Base-by-base conservation (phyloP, 2,113 vertebrate genomes). In the Pipa parva region DNA sequence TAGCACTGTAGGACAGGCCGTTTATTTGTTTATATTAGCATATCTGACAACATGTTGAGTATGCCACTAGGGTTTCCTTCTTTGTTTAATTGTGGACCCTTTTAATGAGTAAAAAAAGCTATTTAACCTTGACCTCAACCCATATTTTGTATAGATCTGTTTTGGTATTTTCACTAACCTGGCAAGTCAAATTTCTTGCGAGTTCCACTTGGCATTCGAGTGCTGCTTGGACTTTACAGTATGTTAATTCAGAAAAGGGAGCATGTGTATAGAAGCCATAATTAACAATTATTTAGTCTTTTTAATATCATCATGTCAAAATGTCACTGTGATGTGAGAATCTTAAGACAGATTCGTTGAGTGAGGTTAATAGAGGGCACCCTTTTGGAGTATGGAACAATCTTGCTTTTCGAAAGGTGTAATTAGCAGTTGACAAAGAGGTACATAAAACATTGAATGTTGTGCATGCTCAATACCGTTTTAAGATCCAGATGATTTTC, bases 241-340 rank as follows among this genome's bases (percentile, higher is more conserved):
- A 42, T 42, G 39, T 42, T 15, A 42, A 42, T 42, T 13, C 39
- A 42, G 15, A 11, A 42, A n/a, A 42, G 1, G 5, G 39, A 6
- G n/a, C 5, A 5, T 31, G 29, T 31, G 10, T 6, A 15, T 42
- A 15, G 39, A 42, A 42, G 5, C 39, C 39, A 42, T 42, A 42
- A 42, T 42, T 42, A 42, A 42, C 39, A 42, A 42, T 42, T 42
- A 42, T 42, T 42, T 42, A 42, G 39, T 42, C 39, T 42, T 42
- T 42, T 42, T 42, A 42, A 42, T 18, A 42, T 42, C 39, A 42
- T 42, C 13, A n/a, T 42, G 39, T 42, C 39, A 42, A 42, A 42
- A 42, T 42, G 39, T 42, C 39, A 42, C 17, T 15, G 39, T 42
- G 39, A 42, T 42, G 13, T 42, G 39, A 42, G n/a, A 42, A 42